Conservation (phyloP, 2,113 vertebrate genomes). For the Carassius auratus region DNA sequence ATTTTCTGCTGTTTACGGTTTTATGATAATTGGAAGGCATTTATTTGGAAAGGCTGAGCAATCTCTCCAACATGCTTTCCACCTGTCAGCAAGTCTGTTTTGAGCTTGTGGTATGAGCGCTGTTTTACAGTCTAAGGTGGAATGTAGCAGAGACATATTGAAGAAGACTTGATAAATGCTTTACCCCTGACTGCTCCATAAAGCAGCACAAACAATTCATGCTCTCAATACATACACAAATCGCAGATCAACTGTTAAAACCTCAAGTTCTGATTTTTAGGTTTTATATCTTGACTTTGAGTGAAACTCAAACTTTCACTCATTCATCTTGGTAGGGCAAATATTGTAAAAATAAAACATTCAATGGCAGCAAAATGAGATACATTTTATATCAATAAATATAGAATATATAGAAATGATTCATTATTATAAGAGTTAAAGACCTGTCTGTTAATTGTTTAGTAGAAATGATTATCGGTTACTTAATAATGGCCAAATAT, state of each 20-base stretch:
- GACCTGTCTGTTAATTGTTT: neutral
- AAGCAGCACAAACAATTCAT: constrained; percentile 61
- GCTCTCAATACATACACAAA: constrained; percentile 13
- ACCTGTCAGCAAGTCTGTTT: constrained; percentile 68
- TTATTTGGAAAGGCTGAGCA: constrained; percentile 55
- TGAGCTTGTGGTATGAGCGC: constrained; percentile 75
- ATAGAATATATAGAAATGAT: neutral
- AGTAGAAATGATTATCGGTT: neutral
- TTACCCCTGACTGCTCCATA: constrained; percentile 80
- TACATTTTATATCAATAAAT: neutral
- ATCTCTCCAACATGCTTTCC: constrained; percentile 60
- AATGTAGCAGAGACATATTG: constrained; percentile 87
- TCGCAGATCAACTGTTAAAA: neutral
- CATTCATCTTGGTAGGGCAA: neutral
- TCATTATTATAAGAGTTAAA: neutral
- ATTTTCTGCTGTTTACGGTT: constrained; percentile 26
- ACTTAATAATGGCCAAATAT: neutral
- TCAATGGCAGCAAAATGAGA: neutral
- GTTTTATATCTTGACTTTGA: neutral
- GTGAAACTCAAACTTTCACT: neutral
- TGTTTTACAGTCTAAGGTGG: constrained; percentile 81
- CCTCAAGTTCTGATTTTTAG: neutral
- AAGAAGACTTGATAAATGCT: constrained; percentile 89
- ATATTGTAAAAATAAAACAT: neutral
- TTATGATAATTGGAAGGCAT: constrained; percentile 48